Evolutionary conservation across 2,113 vertebrate species (phyloP).

Genomic region (Dasyornis broadbenti): DNA sequence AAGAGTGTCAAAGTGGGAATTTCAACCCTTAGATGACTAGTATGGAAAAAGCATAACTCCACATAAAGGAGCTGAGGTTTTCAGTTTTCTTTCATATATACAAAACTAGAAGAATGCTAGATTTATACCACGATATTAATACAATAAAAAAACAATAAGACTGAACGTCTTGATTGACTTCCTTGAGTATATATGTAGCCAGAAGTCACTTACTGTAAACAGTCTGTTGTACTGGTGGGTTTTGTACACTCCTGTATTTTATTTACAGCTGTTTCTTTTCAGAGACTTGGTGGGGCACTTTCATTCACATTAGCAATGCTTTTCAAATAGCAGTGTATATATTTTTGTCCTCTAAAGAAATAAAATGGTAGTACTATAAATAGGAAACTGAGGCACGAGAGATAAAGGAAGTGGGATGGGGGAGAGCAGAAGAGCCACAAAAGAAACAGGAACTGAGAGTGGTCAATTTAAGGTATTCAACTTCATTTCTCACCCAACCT

Average conservation of each 20-base stretch:
- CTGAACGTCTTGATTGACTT: background rate
- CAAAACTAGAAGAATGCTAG: background rate
- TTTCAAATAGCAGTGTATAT: background rate
- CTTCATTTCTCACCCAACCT: background rate
- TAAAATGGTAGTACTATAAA: background rate
- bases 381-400: background rate
- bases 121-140: background rate
- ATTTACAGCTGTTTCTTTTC: background rate
- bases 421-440: background rate
- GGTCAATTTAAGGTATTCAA: background rate
- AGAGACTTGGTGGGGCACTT: background rate
- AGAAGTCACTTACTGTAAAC: background rate
- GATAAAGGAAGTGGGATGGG: background rate
- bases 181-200: background rate
- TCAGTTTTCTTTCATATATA: background rate
- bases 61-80: background rate
- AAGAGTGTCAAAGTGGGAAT: background rate
- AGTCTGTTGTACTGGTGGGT: accelerated
- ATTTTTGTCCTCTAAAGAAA: background rate
- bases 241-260: background rate
- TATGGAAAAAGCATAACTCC: background rate
- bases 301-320: background rate
- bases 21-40: background rate
- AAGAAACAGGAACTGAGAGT: background rate
- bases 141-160: background rate